Conservation (phyloP, 2,888 invertebrate genomes). For the Bembecia ichneumoniformis region DNA sequence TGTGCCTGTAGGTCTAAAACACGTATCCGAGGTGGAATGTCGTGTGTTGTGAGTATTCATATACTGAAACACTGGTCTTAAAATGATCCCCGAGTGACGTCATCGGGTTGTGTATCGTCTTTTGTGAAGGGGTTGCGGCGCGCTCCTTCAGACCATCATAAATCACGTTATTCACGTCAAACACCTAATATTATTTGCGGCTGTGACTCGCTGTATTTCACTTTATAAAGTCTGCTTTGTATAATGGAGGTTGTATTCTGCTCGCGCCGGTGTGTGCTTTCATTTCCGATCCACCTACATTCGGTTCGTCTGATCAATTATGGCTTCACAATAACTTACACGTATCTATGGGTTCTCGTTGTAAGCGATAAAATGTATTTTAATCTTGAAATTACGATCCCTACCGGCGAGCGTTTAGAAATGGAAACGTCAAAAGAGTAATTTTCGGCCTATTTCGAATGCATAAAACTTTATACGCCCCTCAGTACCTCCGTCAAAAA, state of each 20-base stretch:
- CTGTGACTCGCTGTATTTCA: conserved; percentile 1
- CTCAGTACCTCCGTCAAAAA: conserved; percentile 31
- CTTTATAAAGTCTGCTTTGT: conserved; percentile 1
- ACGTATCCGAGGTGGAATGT: too few relatives aligned
- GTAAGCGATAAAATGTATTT: too few relatives aligned
- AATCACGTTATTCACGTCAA: conserved; percentile 6
- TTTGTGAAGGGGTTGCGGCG: neutral
- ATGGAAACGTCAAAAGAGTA: conserved; percentile 51
- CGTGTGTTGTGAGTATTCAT: too few relatives aligned
- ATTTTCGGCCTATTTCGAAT: conserved; percentile 58
- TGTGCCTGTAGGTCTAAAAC: too few relatives aligned
- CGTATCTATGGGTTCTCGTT: too few relatives aligned
- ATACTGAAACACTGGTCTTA: too few relatives aligned
- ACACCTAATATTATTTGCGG: conserved; percentile 3
- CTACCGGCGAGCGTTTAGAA: conserved; percentile 10
- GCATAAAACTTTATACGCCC: conserved; percentile 59
- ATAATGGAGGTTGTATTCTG: conserved; percentile 1
- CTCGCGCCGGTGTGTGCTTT: neutral
- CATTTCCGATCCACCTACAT: neutral
- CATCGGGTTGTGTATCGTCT: neutral
- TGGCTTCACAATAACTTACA: neutral
- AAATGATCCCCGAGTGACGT: too few relatives aligned
- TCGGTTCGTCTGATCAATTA: neutral
- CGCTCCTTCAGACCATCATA: conserved; percentile 1
- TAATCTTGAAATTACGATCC: neutral